A percentile compares a stretch with the other conserved stretches of the same genome.
Evolutionary conservation across 2,113 vertebrate species (phyloP).

Genomic region (Paraplagusia blochii): DNA sequence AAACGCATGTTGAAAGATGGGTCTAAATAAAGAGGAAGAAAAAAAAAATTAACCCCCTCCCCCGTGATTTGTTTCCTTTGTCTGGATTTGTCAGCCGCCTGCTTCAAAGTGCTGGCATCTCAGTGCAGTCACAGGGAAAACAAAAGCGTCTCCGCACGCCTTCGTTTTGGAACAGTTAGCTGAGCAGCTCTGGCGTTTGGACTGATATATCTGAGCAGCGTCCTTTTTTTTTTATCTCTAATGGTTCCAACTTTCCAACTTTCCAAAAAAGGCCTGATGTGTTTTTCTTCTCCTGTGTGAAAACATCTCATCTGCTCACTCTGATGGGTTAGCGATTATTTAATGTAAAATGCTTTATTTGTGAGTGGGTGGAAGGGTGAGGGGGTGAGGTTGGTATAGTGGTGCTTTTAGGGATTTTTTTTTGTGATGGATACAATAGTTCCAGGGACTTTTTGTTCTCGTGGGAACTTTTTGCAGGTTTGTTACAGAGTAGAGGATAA

Average conservation of each 20-base stretch:
- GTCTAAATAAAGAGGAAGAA: slow-evolving; percentile 39
- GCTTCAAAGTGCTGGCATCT: slow-evolving; percentile 59
- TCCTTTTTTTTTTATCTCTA: slow-evolving; percentile 37
- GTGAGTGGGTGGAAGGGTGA: too few species aligned
- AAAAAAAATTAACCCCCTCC: slow-evolving; percentile 1
- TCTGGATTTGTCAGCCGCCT: slow-evolving; percentile 43
- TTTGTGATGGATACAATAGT: too few species aligned
- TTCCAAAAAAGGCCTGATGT: slow-evolving; percentile 20
- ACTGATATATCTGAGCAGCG: slow-evolving; percentile 19
- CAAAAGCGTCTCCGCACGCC: slow-evolving; percentile 45
- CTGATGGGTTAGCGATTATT: slow-evolving; percentile 5
- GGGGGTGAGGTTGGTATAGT: too few species aligned
- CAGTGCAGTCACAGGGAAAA: slow-evolving; percentile 38
- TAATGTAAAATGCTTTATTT: slow-evolving; percentile 14
- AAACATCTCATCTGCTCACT: background rate
- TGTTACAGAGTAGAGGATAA: too few species aligned
- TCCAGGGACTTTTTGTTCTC: too few species aligned
- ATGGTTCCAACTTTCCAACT: slow-evolving; percentile 16
- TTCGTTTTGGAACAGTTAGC: slow-evolving; percentile 36
- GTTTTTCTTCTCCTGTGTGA: slow-evolving; percentile 15
- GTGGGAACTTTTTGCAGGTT: too few species aligned
- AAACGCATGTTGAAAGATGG: slow-evolving; percentile 50
- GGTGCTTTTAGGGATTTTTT: too few species aligned
- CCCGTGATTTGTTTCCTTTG: slow-evolving; percentile 35
- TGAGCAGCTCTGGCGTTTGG: slow-evolving; percentile 44